A percentile compares a stretch with the other conserved stretches of the same genome.
phyloP scores from a whole-genome alignment of 2,888 invertebrate genomes.

The Coelinius sp. region DNA sequence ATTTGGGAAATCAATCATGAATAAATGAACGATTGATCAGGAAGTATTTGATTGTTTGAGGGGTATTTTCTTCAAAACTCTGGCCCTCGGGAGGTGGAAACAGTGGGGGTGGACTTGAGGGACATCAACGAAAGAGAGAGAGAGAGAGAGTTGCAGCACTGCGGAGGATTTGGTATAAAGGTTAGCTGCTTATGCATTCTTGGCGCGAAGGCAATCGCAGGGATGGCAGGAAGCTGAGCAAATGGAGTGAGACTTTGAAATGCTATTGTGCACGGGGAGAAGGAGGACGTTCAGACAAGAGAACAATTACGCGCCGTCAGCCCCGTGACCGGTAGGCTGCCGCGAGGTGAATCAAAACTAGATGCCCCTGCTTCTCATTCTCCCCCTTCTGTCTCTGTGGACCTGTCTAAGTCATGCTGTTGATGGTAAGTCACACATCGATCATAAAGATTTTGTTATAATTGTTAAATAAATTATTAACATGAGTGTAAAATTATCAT shows the following conservation, averaged over 20 bases:
- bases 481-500: background rate
- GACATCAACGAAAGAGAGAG: background rate
- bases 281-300: constrained; percentile 62
- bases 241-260: constrained; percentile 30
- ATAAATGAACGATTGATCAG: background rate
- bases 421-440: background rate
- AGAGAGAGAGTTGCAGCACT: constrained; percentile 52
- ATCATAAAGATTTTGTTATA: background rate
- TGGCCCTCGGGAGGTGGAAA: constrained; percentile 33
- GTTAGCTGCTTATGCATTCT: constrained; percentile 66
- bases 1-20: background rate
- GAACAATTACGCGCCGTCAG: constrained; percentile 70
- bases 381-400: constrained; percentile 16
- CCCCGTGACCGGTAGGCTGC: constrained; percentile 64
- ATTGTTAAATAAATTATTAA: background rate
- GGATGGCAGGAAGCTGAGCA: constrained; percentile 52
- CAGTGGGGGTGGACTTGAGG: constrained; percentile 34
- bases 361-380: constrained; percentile 44
- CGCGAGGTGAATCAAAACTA: constrained; percentile 69
- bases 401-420: constrained; percentile 34
- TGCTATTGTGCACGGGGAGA: constrained; percentile 48
- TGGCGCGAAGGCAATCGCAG: constrained; percentile 66
- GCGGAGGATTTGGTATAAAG: constrained; percentile 51
- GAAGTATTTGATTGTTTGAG: too few species aligned
- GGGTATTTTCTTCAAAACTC: too few species aligned